Percentiles rank a stretch among this genome's conserved stretches.
These are phyloP conservation scores for Psilopogon haemacephalus DNA, from an alignment of 2,113 vertebrate species.

Conservation along the genomic window DNA sequence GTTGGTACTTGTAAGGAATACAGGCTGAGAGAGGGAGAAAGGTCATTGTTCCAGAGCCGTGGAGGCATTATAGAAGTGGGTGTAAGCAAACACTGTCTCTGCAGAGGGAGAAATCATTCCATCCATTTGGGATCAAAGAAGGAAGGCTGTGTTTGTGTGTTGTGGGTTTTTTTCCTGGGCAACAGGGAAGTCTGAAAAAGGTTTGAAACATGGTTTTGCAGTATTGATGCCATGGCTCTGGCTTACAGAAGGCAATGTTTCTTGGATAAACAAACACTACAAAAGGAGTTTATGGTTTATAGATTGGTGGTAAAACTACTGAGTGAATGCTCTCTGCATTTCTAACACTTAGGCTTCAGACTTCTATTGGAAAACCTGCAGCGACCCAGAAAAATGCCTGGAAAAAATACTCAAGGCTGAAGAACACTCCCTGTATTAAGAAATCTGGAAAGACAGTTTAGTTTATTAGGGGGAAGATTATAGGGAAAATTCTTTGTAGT, in stretches of 20 bases:
- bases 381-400: not conserved
- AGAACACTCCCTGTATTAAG: not conserved
- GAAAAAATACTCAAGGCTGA: not conserved
- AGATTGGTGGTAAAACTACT: not conserved
- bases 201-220: not conserved
- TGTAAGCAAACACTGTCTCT: conserved; percentile 14
- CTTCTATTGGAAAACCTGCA: not conserved
- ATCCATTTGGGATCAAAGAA: not conserved
- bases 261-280: not conserved
- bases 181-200: not conserved
- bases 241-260: not conserved
- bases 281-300: not conserved
- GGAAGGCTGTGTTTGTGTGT: not conserved
- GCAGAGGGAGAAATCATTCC: not conserved
- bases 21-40: not conserved
- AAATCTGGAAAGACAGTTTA: not conserved
- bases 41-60: not conserved
- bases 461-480: not conserved
- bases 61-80: not conserved
- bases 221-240: not conserved
- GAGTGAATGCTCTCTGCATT: not conserved
- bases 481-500: not conserved
- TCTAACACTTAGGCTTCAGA: not conserved
- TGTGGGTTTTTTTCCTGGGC: not conserved
- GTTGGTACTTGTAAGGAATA: not conserved